These are phyloP conservation scores for Acanthis flammea DNA, from an alignment of 2,797 vertebrate species.

Conservation along the genomic window DNA sequence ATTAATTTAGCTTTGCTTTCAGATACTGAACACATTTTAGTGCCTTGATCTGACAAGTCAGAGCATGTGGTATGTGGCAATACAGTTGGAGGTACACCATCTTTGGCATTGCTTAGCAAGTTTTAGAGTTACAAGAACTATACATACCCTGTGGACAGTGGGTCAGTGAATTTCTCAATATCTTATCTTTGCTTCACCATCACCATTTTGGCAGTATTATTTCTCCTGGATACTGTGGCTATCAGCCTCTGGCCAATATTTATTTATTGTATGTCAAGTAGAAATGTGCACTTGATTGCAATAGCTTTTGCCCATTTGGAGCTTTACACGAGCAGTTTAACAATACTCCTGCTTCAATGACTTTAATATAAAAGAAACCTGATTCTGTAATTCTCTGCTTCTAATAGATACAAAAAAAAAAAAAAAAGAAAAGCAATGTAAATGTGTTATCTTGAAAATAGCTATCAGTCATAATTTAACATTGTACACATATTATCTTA, in stretches of 20 bases:
- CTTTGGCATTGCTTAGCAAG: not conserved
- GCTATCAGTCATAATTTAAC: not conserved
- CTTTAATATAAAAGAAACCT: not conserved
- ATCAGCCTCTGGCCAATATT: not conserved
- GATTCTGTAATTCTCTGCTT: not conserved
- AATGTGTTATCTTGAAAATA: not conserved
- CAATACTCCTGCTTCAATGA: conserved; percentile 18
- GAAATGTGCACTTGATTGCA: not conserved
- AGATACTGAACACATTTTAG: not conserved
- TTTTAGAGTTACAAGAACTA: not conserved
- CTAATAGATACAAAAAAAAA: not conserved
- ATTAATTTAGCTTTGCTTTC: not conserved
- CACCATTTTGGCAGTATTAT: not conserved
- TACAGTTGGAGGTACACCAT: not conserved
- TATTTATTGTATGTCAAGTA: not conserved
- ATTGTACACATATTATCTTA: not conserved
- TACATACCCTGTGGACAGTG: not conserved
- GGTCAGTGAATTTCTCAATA: not conserved
- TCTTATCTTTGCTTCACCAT: not conserved
- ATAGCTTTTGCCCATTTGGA: conserved; percentile 5
- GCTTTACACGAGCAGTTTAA: conserved; percentile 22
- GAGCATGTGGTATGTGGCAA: fast-evolving
- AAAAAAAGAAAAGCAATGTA: not conserved
- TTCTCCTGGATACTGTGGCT: not conserved
- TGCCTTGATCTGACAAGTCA: not conserved